Conservation (phyloP, 2,888 invertebrate species). For the Germaria angustata region DNA sequence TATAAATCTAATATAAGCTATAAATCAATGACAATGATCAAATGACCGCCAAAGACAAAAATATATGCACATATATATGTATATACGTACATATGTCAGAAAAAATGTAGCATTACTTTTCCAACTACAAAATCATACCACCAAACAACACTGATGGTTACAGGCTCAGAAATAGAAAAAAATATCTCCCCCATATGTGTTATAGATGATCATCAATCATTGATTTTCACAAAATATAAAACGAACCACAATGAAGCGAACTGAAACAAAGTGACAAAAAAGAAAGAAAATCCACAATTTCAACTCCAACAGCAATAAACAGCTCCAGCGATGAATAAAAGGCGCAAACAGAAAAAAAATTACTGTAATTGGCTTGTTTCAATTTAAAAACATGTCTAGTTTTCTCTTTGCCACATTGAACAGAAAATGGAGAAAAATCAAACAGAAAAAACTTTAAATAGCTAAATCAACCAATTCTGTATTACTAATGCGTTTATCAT, state of each 20-base stretch:
- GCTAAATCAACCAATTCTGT: slow-evolving; percentile 37
- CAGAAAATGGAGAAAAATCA: slow-evolving; percentile 8
- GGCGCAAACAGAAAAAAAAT: slow-evolving; percentile 22
- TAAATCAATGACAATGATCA: slow-evolving; percentile 65
- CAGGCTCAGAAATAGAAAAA: slow-evolving; percentile 1
- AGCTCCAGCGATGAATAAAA: slow-evolving; percentile 23
- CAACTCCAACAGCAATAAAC: slow-evolving; percentile 30
- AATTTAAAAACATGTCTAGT: slow-evolving; percentile 61
- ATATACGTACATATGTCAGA: too few relatives aligned
- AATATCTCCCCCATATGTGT: slow-evolving; percentile 65
- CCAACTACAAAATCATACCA: slow-evolving; percentile 10
- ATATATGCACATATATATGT: background rate
- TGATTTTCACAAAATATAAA: slow-evolving; percentile 63
- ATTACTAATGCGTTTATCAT: slow-evolving; percentile 58
- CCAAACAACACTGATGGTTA: background rate
- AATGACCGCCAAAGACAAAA: slow-evolving; percentile 47
- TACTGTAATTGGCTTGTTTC: slow-evolving; percentile 64
- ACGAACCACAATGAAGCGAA: slow-evolving; percentile 16
- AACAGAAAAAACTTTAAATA: slow-evolving; percentile 2
- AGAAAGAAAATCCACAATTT: slow-evolving; percentile 33
- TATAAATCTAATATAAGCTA: slow-evolving; percentile 60
- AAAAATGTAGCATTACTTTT: background rate
- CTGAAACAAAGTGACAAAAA: slow-evolving; percentile 29
- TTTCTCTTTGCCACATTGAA: slow-evolving; percentile 61
- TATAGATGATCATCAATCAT: slow-evolving; percentile 65